Conservation (phyloP, 2,113 vertebrate genomes). For the Sprattus sprattus region DNA sequence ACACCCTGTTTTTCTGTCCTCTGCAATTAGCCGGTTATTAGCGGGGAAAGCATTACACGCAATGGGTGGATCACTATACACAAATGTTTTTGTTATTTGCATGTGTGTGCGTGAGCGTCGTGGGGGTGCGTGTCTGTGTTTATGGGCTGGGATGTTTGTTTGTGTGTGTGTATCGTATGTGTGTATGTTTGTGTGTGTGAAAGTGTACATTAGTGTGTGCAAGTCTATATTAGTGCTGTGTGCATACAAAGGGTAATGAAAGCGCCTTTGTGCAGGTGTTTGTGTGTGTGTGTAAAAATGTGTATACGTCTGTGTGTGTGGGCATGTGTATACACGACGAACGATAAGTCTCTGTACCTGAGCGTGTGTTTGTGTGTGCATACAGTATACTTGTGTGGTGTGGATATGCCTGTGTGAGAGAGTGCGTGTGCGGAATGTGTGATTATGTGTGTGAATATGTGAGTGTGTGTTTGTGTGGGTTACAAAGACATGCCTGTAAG, state of each 20-base stretch:
- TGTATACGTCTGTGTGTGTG: not conserved
- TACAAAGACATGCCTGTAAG: not conserved
- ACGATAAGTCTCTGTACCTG: not conserved
- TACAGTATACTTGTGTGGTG: not conserved
- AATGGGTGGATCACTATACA: not conserved
- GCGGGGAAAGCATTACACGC: not conserved
- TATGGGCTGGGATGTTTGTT: not conserved
- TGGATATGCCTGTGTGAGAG: not conserved
- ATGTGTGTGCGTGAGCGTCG: not conserved
- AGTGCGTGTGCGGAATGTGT: not conserved
- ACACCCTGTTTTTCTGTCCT: not conserved
- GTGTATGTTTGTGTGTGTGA: not conserved
- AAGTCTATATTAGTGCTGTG: not conserved
- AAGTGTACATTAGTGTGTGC: not conserved
- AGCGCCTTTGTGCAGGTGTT: not conserved
- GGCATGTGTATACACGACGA: not conserved
- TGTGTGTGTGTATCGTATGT: not conserved
- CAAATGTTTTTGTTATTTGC: not conserved
- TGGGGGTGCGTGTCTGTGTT: not conserved
- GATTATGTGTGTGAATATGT: not conserved
- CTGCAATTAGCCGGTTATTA: conserved; percentile 10
- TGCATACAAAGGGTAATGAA: not conserved
- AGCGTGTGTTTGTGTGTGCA: not conserved
- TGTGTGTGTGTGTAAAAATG: not conserved
- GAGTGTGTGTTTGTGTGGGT: not conserved